phyloP scores from a whole-genome alignment of 2,888 invertebrate species.

The Polia nebulosa region DNA sequence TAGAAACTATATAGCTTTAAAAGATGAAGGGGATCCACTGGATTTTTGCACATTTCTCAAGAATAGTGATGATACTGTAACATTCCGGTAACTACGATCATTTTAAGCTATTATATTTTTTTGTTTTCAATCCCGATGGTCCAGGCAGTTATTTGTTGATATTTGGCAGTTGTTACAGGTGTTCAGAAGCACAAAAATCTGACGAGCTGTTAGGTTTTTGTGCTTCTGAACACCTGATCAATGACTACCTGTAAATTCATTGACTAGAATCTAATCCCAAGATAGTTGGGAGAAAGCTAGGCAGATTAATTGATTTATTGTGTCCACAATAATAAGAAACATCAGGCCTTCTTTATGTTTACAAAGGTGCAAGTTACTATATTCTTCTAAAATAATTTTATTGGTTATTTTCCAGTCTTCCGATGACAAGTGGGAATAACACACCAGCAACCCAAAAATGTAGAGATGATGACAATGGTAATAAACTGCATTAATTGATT shows the following conservation, averaged over 20 bases:
- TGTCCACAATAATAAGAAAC: neutral
- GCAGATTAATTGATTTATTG: neutral
- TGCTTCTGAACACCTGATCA: no score
- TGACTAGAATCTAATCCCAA: no score
- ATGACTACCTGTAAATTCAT: no score
- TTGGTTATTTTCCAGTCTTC: conserved; percentile 75
- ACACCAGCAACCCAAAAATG: conserved; percentile 77
- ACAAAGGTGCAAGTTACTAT: no score
- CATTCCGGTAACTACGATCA: conserved; percentile 74
- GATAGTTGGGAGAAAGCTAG: no score
- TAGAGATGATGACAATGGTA: conserved; percentile 87
- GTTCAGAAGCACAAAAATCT: no score
- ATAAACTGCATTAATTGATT: conserved; percentile 5
- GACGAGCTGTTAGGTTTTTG: no score
- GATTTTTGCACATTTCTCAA: conserved; percentile 81
- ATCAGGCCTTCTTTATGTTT: no score
- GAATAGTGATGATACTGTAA: conserved; percentile 78
- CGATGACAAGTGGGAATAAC: conserved; percentile 75
- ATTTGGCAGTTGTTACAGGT: no score
- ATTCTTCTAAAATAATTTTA: neutral
- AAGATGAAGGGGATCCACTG: conserved; percentile 75
- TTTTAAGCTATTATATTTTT: neutral
- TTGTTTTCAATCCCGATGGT: no score
- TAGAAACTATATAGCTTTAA: conserved; percentile 77
- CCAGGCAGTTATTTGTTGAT: no score